Evolutionary conservation across 2,113 vertebrate species (phyloP), one percentile per base, ranked within the genome.

Genomic region (Polypterus bichir): DNA sequence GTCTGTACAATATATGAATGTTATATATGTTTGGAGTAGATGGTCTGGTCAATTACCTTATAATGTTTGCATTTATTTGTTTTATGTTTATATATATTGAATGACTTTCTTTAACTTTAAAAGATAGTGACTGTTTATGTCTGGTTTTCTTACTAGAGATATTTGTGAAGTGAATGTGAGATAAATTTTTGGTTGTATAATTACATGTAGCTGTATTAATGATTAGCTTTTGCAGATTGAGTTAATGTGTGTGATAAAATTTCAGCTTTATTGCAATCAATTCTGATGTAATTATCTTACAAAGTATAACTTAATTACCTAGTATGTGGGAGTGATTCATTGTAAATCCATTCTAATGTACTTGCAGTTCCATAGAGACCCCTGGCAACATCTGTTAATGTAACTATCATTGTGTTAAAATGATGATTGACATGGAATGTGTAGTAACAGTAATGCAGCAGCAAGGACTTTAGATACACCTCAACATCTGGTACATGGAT

Each of bases 321-420:
- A 27, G 55, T 66, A 74, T 69, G 69, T 63, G 61, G 61, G 53
- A 76, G 57, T 66, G 66, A 72, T 63, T 4, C 66, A 65, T 74
- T 69, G 62, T 66, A 71, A 76, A 76, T 60, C 70, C 69, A 67
- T 71, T 64, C 69, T 77, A 75, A 77, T 76, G 62, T 70, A 75
- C 70, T 76, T 71, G 55, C 54, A 66, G 0, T 4, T 66, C 68
- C 61, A 62, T 44, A 47, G 59, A 70, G 60, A 71, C 59, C 66
- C 64, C 60, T 73, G 64, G 61, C 68, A 76, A 51, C 58, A 57
- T 66, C 55, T 71, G 62, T 74, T 78, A 68, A 73, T 69, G 58
- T 68, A 65, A 44, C 67, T 45, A 47, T 51, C 55, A 68, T 76
- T 73, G 49, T 72, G 68, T 73, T 77, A 71, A 62, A 79, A 57